These are phyloP conservation scores for Lasaia peninsularis DNA, from an alignment of 1,140 invertebrate species.

Conservation along the genomic window DNA sequence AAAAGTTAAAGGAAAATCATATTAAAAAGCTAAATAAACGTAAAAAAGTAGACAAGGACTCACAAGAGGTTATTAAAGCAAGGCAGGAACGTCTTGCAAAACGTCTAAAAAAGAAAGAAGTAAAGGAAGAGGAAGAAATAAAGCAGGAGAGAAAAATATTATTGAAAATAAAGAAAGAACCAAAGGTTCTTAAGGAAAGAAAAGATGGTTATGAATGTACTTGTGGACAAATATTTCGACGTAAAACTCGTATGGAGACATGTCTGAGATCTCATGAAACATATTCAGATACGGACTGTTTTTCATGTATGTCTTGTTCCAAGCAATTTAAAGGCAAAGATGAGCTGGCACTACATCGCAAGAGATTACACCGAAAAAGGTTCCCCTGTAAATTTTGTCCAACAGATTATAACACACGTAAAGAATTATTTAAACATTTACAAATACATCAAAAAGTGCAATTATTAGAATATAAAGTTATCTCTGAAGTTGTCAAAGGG, in stretches of 20 bases:
- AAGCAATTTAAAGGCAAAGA: constrained; percentile 58
- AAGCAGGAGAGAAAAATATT: constrained; percentile 7
- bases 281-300: constrained; percentile 32
- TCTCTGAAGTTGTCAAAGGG: constrained; percentile 57
- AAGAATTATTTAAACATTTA: constrained; percentile 64
- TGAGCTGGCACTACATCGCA: constrained; percentile 47
- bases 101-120: constrained; percentile 12
- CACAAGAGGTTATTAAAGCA: constrained; percentile 6
- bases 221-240: constrained; percentile 52
- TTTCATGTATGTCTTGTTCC: constrained; percentile 47
- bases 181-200: constrained; percentile 25
- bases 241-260: constrained; percentile 56
- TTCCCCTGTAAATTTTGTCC: constrained; percentile 71
- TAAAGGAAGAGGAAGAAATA: constrained; percentile 19
- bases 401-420: constrained; percentile 57
- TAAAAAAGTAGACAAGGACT: constrained; percentile 11
- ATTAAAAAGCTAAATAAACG: constrained; percentile 15
- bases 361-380: constrained; percentile 50
- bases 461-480: constrained; percentile 65
- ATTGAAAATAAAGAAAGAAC: constrained; percentile 17
- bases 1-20: constrained; percentile 18
- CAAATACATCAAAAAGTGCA: constrained; percentile 65
- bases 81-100: constrained; percentile 18
- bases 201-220: constrained; percentile 61
- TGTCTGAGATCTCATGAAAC: constrained; percentile 56